Base-by-base conservation (phyloP, 1,140 invertebrate species). In the Nephotettix cincticeps region DNA sequence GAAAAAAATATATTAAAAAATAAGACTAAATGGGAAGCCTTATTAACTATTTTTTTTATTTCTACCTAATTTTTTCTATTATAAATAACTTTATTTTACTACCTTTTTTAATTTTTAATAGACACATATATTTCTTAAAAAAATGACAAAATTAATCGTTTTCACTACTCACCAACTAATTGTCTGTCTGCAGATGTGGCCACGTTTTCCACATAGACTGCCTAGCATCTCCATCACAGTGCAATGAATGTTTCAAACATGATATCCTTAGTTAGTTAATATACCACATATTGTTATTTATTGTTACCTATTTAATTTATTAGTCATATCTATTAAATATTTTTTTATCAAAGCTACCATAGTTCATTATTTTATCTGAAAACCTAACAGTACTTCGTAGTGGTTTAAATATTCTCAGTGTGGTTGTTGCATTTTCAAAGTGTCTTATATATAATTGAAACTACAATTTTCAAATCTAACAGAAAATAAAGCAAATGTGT, bases 121-220 rank as follows among this genome's bases (percentile, higher is more conserved):
- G n/a, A 1, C 58, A 28, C 14, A 51, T 21, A 13, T 17, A 30
- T 25, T 2, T 21, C 17, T n/a, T n/a, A n/a, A n/a, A n/a, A n/a
- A n/a, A n/a, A n/a, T n/a, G n/a, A n/a, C n/a, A n/a, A n/a, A n/a
- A n/a, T n/a, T n/a, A n/a, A n/a, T n/a, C n/a, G n/a, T n/a, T n/a
- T n/a, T n/a, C n/a, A n/a, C n/a, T n/a, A n/a, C n/a, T n/a, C n/a
- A n/a, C n/a, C n/a, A n/a, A n/a, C n/a, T n/a, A n/a, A 36, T 51
- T 54, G 71, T 74, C 17, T 72, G 43, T 68, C n/a, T 73, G 17
- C 68, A 77, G 76, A 63, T 78, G 77, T 71, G 75, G 76, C 0
- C 76, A 78, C 72, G 74, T 76, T 67, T 78, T 71, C 68, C 77
- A 78, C 70, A 51, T 66, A 17, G 76, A 77, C 56, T 78, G 77